These are phyloP conservation scores for Cyprinella venusta DNA, from an alignment of 2,797 vertebrate genomes.

Conservation along the genomic window DNA sequence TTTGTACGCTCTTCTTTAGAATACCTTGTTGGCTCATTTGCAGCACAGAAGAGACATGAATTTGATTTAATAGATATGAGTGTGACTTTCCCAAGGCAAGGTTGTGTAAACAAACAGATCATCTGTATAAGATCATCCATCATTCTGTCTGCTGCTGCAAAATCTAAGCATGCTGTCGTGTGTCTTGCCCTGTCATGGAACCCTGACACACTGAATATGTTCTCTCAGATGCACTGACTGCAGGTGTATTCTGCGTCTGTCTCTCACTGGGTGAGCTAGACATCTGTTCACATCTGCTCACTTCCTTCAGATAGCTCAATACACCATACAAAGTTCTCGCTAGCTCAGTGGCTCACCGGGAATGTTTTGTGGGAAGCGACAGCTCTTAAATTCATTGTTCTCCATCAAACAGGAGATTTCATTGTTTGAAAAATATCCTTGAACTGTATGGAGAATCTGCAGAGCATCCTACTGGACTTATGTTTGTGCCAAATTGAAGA, in stretches of 20 bases:
- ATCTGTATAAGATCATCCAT: neutral
- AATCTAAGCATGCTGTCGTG: neutral
- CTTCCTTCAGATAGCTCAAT: constrained; percentile 7
- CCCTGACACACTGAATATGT: constrained; percentile 6
- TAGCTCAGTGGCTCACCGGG: neutral
- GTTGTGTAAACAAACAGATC: neutral
- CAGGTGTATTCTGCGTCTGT: constrained; percentile 7
- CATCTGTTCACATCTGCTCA: constrained; percentile 8
- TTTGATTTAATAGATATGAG: neutral
- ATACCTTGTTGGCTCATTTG: neutral
- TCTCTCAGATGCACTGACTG: neutral
- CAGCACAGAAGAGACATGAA: no score
- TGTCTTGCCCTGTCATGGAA: neutral
- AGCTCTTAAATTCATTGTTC: neutral
- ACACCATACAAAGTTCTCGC: neutral
- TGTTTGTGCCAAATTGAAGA: neutral
- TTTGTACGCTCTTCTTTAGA: neutral
- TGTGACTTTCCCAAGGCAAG: neutral
- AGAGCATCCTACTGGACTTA: neutral
- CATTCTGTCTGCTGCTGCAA: neutral
- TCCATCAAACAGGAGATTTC: constrained; percentile 1
- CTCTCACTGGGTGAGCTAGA: neutral
- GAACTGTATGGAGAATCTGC: neutral
- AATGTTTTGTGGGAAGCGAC: constrained; percentile 11
- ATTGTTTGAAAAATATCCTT: neutral